phyloP scores from a whole-genome alignment of 2,888 invertebrate genomes.

The Rhagonycha fulva region DNA sequence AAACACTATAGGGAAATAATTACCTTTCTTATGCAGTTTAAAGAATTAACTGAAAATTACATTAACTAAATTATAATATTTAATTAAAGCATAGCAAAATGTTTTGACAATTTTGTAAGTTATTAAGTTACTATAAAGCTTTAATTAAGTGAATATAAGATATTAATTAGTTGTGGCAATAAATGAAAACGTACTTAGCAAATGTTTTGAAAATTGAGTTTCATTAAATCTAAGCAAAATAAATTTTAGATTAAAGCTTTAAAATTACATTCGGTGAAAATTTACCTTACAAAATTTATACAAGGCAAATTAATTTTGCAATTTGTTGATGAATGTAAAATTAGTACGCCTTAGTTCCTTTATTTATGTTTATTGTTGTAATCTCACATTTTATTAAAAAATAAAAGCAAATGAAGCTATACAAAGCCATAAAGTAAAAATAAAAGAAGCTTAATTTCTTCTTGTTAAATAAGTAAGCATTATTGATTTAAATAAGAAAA shows the following conservation, averaged over 20 bases:
- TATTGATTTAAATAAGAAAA: not conserved
- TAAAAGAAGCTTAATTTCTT: not conserved
- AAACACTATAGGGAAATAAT: not conserved
- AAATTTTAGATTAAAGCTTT: not conserved
- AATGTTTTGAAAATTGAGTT: not conserved
- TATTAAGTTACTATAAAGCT: not conserved
- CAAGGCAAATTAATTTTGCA: not conserved
- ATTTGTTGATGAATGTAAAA: not conserved
- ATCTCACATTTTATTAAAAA: not conserved
- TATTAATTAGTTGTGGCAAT: not conserved
- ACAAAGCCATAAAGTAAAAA: not conserved
- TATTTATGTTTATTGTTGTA: not conserved
- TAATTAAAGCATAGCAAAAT: not conserved
- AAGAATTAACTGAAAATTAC: not conserved
- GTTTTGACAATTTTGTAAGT: not conserved
- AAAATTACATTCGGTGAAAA: not conserved
- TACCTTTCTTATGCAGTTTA: not conserved
- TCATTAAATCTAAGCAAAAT: not conserved
- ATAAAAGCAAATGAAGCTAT: not conserved
- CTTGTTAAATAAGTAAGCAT: not conserved
- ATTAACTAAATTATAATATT: not conserved
- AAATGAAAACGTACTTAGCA: not conserved
- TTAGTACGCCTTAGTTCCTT: not conserved
- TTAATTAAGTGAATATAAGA: not conserved
- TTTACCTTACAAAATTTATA: not conserved